These are phyloP conservation scores for Drosophila cracens DNA, from an alignment of 2,888 invertebrate genomes.

Conservation along the genomic window DNA sequence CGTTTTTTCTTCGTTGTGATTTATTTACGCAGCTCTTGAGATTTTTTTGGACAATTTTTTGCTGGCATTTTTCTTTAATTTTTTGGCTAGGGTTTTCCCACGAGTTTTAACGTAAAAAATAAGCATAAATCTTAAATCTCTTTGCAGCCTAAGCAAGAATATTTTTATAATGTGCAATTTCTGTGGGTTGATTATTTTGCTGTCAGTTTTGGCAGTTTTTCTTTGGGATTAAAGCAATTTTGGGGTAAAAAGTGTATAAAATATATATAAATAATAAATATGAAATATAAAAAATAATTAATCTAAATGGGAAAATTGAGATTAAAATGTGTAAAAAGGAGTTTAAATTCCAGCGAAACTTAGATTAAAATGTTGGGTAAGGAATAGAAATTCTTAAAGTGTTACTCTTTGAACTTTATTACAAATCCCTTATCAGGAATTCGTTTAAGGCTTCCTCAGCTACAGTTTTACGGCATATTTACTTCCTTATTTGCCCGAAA, in stretches of 20 bases:
- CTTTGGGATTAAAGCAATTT: background rate
- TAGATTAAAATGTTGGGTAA: background rate
- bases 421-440: background rate
- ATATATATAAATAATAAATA: background rate
- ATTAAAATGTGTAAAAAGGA: background rate
- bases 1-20: constrained; percentile 53
- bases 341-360: background rate
- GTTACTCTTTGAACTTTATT: background rate
- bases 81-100: constrained; percentile 50
- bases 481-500: constrained; percentile 4
- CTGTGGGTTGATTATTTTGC: background rate
- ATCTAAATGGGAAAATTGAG: background rate
- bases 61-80: background rate
- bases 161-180: constrained; percentile 2
- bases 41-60: constrained; percentile 17
- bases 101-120: constrained; percentile 54
- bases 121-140: constrained; percentile 18
- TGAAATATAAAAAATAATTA: background rate
- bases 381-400: background rate
- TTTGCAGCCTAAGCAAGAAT: background rate
- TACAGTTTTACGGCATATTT: constrained; percentile 1
- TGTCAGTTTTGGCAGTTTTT: background rate
- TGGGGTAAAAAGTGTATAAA: background rate
- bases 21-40: constrained; percentile 48
- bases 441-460: background rate